Evolutionary conservation across 2,113 vertebrate genomes (phyloP), one percentile per base, ranked within the genome.

Genomic region (Syngnathus scovelli): DNA sequence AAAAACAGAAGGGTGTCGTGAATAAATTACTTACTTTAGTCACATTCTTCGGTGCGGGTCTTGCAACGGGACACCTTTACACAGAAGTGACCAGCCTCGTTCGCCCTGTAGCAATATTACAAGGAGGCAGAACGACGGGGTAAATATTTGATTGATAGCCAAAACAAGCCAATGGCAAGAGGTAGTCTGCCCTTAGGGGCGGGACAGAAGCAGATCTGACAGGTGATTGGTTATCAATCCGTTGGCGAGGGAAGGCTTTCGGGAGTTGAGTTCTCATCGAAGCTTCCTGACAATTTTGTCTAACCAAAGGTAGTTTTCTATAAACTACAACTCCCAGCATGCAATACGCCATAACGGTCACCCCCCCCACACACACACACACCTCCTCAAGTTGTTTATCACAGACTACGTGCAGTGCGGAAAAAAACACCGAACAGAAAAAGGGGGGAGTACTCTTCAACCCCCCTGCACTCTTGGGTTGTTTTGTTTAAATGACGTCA

Each of bases 21-120:
- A 58, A 52, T 82, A 87, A 64, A 80, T 82, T 76, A 90, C 90
- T 89, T 79, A 92, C 90, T 85, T 84, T 81, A 82, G 87, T 79
- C 77, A 78, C 86, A 90, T 89, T 86, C 60, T 90, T 79, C 44
- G 75, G 62, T 46, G 74, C 71, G 61, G 63, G 66, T 84, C 78
- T 74, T 16, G 62, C 72, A 49, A 58, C 49, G 67, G 76, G 69
- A 83, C 69, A 61, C 58, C 67, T 85, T 41, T 21, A 38, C 61
- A 74, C 75, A 56, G 75, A 74, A 62, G 75, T 79, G 71, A 70
- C 79, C 82, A 85, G 66, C 13, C 67, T 78, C 59, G 62, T 8
- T 70, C 49, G 62, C 69, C 78, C 65, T 72, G 43, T 59, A 44
- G 73, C 36, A 59, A 43, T 75, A 66, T 71, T 46, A 44, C 68